phyloP scores from a whole-genome alignment of 2,113 vertebrate species.

The Percopsis transmontana region DNA sequence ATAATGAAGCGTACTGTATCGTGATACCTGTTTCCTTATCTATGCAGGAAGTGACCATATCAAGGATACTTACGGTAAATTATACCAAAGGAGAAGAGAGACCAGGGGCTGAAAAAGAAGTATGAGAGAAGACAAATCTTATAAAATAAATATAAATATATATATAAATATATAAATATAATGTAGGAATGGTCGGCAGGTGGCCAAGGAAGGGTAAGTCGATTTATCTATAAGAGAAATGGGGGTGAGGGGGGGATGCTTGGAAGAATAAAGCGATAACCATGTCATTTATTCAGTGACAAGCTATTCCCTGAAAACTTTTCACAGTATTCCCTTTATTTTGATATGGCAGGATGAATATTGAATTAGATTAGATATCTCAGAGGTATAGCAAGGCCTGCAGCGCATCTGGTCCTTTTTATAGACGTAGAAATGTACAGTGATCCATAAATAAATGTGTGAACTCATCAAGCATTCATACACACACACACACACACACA shows the following conservation, averaged over 20 bases:
- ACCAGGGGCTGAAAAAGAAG: not conserved
- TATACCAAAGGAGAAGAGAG: constrained; percentile 37
- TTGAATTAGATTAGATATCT: constrained; percentile 35
- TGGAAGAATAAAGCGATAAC: constrained; percentile 36
- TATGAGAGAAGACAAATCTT: constrained; percentile 12
- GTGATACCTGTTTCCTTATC: too few relatives aligned
- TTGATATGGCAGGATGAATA: constrained; percentile 29
- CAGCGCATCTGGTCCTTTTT: constrained; percentile 35
- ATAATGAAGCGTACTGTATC: too few relatives aligned
- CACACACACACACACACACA: not conserved
- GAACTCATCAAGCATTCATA: not conserved
- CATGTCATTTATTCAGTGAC: constrained; percentile 30
- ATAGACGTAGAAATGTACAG: constrained; percentile 43
- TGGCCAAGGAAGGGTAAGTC: constrained; percentile 14
- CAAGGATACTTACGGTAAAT: constrained; percentile 40
- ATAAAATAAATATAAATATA: constrained; percentile 25
- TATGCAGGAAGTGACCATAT: constrained; percentile 28
- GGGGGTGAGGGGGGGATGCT: constrained; percentile 24
- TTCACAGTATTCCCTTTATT: constrained; percentile 23
- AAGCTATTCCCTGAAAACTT: constrained; percentile 36
- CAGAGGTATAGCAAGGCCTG: constrained; percentile 36
- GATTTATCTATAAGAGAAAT: constrained; percentile 38
- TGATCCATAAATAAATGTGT: constrained; percentile 38
- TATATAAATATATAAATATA: too few relatives aligned
- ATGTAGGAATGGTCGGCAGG: not conserved